These are phyloP conservation scores for Thermophis baileyi DNA, from an alignment of 2,113 vertebrate genomes.

Conservation along the genomic window DNA sequence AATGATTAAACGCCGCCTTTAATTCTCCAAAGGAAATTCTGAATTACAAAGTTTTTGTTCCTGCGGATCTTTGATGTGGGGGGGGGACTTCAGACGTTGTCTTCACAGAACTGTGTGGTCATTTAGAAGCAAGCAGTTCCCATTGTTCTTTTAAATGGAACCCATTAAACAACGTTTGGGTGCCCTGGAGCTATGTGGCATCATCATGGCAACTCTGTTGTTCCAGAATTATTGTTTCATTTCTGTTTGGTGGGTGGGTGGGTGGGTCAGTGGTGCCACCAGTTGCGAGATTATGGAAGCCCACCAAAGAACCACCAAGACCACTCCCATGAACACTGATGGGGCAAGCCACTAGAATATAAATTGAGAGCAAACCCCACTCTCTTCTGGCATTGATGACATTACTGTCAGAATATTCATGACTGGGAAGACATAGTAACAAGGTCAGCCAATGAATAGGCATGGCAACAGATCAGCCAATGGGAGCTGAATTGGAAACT, in stretches of 20 bases:
- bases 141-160: constrained; percentile 37
- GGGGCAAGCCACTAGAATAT: neutral
- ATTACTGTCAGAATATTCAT: too few relatives aligned
- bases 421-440: too few relatives aligned
- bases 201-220: constrained; percentile 22
- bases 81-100: constrained; percentile 46
- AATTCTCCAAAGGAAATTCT: constrained; percentile 38
- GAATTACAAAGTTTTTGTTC: constrained; percentile 46
- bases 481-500: too few relatives aligned
- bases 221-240: neutral
- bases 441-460: too few relatives aligned
- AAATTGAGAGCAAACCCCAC: too few relatives aligned
- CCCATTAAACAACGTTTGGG: constrained; percentile 38
- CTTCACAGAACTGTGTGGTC: constrained; percentile 36
- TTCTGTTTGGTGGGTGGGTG: neutral
- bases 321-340: neutral
- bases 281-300: neutral
- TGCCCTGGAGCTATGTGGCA: constrained; percentile 17
- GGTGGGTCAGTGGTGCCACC: neutral
- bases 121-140: constrained; percentile 48
- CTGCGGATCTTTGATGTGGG: constrained; percentile 37
- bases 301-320: neutral
- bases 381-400: too few relatives aligned
- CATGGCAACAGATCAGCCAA: too few relatives aligned
- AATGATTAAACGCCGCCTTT: constrained; percentile 32